These are phyloP conservation scores for Martes martes DNA, from an alignment of 2,113 vertebrate species.

Conservation along the genomic window DNA sequence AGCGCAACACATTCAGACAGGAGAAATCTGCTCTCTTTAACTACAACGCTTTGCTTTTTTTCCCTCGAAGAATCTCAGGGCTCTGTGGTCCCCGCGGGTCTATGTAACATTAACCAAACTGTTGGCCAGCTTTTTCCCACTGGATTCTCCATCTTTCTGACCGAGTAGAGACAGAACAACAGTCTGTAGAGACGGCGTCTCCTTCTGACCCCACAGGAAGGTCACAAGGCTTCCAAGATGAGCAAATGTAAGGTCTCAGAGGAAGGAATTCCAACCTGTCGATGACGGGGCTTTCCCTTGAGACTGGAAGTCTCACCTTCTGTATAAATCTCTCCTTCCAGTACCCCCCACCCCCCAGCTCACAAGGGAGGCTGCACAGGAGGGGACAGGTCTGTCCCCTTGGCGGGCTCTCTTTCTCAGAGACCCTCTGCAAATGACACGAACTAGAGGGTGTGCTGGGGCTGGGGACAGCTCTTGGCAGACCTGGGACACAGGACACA, in stretches of 20 bases:
- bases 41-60: background rate
- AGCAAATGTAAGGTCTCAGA: background rate
- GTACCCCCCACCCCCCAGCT: no score
- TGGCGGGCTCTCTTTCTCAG: background rate
- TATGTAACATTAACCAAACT: background rate
- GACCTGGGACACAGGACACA: background rate
- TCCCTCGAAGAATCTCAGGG: background rate
- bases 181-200: background rate
- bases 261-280: background rate
- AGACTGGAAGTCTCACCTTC: no score
- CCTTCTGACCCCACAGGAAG: background rate
- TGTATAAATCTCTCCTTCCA: background rate
- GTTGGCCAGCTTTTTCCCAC: background rate
- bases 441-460: background rate
- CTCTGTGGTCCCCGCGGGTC: background rate
- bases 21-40: background rate
- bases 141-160: background rate
- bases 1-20: background rate
- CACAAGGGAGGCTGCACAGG: background rate
- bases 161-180: background rate
- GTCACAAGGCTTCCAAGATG: background rate
- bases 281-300: fast-evolving
- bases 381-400: background rate
- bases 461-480: background rate
- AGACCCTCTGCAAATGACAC: background rate